phyloP scores from a whole-genome alignment of 2,888 invertebrate genomes.

The Asteroscopus sphinx region DNA sequence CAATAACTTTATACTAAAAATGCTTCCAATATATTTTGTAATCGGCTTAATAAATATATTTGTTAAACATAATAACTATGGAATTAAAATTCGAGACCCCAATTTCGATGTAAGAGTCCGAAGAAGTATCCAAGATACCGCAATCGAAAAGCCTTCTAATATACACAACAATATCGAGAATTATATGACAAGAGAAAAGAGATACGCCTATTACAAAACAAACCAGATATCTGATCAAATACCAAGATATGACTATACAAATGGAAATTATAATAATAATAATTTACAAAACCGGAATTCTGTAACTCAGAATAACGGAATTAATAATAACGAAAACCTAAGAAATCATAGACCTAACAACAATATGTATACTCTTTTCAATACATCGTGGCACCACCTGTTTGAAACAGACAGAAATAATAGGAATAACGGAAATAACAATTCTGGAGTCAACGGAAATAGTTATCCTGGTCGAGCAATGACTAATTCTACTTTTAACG shows the following conservation, averaged over 20 bases:
- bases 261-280: too few relatives aligned
- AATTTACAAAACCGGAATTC: not conserved
- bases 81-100: conserved; percentile 55
- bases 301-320: not conserved
- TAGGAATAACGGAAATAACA: not conserved
- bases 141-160: not conserved
- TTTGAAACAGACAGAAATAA: conserved; percentile 13
- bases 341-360: not conserved
- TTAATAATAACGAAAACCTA: not conserved
- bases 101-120: conserved; percentile 60
- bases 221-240: too few relatives aligned
- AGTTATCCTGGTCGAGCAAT: not conserved
- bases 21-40: conserved; percentile 33
- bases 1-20: conserved; percentile 1
- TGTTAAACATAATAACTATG: conserved; percentile 61
- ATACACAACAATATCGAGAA: conserved; percentile 11
- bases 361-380: conserved; percentile 24
- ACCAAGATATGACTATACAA: not conserved
- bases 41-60: conserved; percentile 60
- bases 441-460: not conserved
- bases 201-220: conserved; percentile 18
- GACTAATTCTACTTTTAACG: not conserved
- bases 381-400: conserved; percentile 17
- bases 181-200: conserved; percentile 10
- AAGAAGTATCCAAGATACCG: conserved; percentile 26